Evolutionary conservation across 2,113 vertebrate genomes (phyloP), one percentile per base, ranked within the genome.

Genomic region (Cyanoliseus patagonus): DNA sequence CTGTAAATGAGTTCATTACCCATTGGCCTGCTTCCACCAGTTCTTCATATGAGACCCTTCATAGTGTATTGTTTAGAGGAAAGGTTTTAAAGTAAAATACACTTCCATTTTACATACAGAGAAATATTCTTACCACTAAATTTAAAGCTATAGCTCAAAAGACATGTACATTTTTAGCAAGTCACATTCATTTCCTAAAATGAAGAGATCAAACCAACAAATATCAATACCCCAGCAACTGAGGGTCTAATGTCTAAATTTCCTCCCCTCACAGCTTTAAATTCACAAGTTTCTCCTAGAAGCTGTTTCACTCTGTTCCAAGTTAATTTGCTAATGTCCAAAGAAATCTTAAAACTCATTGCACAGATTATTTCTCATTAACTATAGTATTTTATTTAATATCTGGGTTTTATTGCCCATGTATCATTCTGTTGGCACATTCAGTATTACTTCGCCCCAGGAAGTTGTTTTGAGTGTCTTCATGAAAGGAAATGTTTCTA

Each of bases 381-480:
- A 47, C 24, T 62, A 47, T 16, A 73, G 27, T 23, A 27, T 22
- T 35, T 8, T 0, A 55, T 3, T 70, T 35, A 59, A 59, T 59
- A 59, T 35, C 13, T 35, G 57, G 33, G 57, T 74, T 81, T 84
- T 41, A 31, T 20, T 73, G 37, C 51, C 31, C 73, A 1, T 25
- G 7, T 52, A 42, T 84, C 35, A 72, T 52, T 30, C n/a, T 2
- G 0, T 10, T 73, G 41, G 41, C 17, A 11, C 0, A 0, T 44
- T 76, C 41, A 82, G 27, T 61, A 79, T 19, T 31, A 23, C 2
- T 5, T 8, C 3, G 4, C 8, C 20, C 30, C 13, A 49, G 44
- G 68, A 64, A 76, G 11, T 1, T 73, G 10, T 62, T 62, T 44
- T 31, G 19, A 41, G 30, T 66, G 8, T 82, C 80, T 68, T 63